Conservation (phyloP, 1,140 invertebrate species). For the Drosophila obscura region DNA sequence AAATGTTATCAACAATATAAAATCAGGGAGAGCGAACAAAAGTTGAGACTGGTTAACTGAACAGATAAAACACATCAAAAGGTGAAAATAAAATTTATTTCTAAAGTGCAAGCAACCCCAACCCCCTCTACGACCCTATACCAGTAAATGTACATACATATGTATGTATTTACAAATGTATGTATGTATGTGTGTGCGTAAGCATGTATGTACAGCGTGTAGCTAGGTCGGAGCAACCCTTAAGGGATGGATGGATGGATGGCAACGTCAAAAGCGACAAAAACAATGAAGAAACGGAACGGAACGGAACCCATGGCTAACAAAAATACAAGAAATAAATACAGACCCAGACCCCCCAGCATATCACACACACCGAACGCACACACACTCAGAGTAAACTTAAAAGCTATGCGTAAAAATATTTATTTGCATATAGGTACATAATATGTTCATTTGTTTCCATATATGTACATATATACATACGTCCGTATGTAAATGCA, state of each 20-base stretch:
- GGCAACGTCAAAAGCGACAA: conserved; percentile 36
- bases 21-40: background rate
- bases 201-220: background rate
- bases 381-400: background rate
- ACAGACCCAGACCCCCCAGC: background rate
- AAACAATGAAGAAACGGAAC: conserved; percentile 16
- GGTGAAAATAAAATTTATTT: conserved; percentile 10
- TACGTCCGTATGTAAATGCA: background rate
- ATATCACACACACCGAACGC: background rate
- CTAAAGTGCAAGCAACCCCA: conserved; percentile 28
- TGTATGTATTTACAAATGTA: conserved; percentile 15
- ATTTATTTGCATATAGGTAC: background rate
- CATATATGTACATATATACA: background rate
- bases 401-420: conserved; percentile 10
- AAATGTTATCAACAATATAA: background rate
- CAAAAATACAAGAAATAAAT: conserved; percentile 8
- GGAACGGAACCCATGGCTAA: conserved; percentile 1
- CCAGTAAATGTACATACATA: background rate
- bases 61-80: conserved; percentile 10
- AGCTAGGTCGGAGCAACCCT: conserved; percentile 35
- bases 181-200: conserved; percentile 8
- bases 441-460: background rate
- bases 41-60: conserved; percentile 10
- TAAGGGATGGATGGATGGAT: conserved; percentile 34
- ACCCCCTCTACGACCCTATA: conserved; percentile 9